Evolutionary conservation across 2,888 invertebrate species (phyloP), one percentile per base, ranked within the genome.

Genomic region (Mactromeris polynyma): DNA sequence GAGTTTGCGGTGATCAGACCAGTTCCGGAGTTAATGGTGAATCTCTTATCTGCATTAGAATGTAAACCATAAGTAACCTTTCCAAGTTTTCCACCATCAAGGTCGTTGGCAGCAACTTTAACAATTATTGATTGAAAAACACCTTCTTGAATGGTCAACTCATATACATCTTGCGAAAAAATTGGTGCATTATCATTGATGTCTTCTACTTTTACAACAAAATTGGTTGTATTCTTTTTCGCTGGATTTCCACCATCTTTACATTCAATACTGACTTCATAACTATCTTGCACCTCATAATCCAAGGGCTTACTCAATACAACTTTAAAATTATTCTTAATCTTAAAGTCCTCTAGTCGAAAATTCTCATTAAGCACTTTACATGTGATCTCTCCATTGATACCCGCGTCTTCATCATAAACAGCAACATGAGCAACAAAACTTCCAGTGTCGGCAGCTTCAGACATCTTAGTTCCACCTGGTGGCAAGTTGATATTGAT

Each of bases 351-450:
- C 46, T 93, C 93, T 7, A 94, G 81, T 80, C 87, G 78, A 69
- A 94, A 94, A 77, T 91, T 89, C 69, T 93, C 85, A 21, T 92
- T 92, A 11, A 91, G 88, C 38, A 96, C 90, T 31, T 89, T 90
- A 91, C 96, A 96, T 21, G 88, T 91, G 1, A 96, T 94, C 26
- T 94, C 89, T 7, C 95, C 95, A 87, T 95, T 95, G 0, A 90
- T 85, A 1, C 95, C 96, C 38, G 90, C 92, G 91, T 95, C 95
- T 0, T 83, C 51, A 88, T 96, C 96, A 26, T 93, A 94, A 17
- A 99, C 98, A 0, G 98, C 98, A 19, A 99, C 98, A 14, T 99
- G 99, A 0, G 99, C 99, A 1, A 99, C 99, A 38, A 99, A 98
- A 51, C 98, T 98, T 46, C 98, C 98, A 96, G 98, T 98, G 84